Conservation (phyloP, 1,140 invertebrate species). For the Chrysoperla carnea region DNA sequence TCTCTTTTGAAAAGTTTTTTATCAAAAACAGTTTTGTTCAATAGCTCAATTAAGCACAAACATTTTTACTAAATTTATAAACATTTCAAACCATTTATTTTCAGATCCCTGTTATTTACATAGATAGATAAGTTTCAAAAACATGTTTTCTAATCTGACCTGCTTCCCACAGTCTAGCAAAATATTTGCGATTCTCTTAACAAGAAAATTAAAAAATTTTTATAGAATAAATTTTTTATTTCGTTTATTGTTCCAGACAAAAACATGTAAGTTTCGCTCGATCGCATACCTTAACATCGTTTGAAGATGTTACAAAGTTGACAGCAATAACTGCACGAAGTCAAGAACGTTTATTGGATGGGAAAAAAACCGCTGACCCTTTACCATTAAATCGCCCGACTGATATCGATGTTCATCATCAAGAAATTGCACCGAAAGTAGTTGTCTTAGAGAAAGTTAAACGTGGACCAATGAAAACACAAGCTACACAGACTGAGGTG, state of each 20-base stretch:
- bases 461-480: constrained; percentile 73
- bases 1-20: too few species aligned
- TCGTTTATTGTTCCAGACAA: constrained; percentile 32
- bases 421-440: constrained; percentile 21
- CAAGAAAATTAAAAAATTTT: too few species aligned
- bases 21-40: too few species aligned
- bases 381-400: constrained; percentile 4
- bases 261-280: constrained; percentile 85
- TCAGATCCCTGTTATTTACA: too few species aligned
- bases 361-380: constrained; percentile 30
- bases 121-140: too few species aligned
- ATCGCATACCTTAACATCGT: constrained; percentile 65
- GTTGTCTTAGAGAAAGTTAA: constrained; percentile 52
- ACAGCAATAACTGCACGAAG: constrained; percentile 31
- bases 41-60: too few species aligned
- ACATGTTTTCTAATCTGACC: too few species aligned
- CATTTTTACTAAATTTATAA: too few species aligned
- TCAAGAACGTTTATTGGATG: constrained; percentile 49
- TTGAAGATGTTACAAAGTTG: constrained; percentile 39
- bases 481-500: constrained; percentile 81
- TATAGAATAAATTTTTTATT: too few species aligned
- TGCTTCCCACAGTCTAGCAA: too few species aligned
- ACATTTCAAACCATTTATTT: too few species aligned
- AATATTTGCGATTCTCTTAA: too few species aligned
- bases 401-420: constrained; percentile 6